Conservation (phyloP, 2,113 vertebrate genomes). For the Lucifuga dentata region DNA sequence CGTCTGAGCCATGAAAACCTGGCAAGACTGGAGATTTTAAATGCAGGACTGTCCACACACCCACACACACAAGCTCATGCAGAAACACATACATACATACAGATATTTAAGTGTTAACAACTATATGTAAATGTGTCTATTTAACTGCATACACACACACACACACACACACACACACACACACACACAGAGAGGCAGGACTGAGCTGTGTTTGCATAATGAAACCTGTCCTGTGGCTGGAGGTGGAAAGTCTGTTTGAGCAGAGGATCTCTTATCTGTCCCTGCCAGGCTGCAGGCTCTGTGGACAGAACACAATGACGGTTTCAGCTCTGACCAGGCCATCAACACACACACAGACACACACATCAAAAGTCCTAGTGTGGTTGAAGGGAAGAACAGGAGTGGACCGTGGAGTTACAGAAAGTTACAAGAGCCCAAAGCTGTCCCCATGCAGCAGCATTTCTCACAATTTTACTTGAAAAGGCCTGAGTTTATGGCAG, state of each 20-base stretch:
- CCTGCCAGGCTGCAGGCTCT: constrained; percentile 49
- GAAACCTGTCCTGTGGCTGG: constrained; percentile 43
- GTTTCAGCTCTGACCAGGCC: constrained; percentile 33
- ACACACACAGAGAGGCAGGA: constrained; percentile 17
- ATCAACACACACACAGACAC: constrained; percentile 17
- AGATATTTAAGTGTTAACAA: neutral
- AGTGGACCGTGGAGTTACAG: neutral
- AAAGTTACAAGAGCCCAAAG: neutral
- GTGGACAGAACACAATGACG: constrained; percentile 49
- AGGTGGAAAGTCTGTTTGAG: constrained; percentile 41
- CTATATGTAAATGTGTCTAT: constrained; percentile 21
- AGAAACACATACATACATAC: constrained; percentile 9
- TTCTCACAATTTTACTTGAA: constrained; percentile 1
- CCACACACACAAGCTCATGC: constrained; percentile 5
- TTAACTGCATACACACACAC: constrained; percentile 10
- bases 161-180: neutral
- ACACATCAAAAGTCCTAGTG: constrained; percentile 47
- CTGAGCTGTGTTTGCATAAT: constrained; percentile 50
- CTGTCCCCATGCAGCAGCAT: neutral
- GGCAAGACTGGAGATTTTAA: constrained; percentile 64
- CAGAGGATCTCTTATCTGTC: constrained; percentile 64
- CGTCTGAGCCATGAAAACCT: constrained; percentile 50
- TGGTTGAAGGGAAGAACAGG: neutral
- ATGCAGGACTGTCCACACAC: constrained; percentile 57
- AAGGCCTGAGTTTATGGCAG: neutral